Conservation (phyloP, 2,888 invertebrate genomes). For the Acronicta leporina region DNA sequence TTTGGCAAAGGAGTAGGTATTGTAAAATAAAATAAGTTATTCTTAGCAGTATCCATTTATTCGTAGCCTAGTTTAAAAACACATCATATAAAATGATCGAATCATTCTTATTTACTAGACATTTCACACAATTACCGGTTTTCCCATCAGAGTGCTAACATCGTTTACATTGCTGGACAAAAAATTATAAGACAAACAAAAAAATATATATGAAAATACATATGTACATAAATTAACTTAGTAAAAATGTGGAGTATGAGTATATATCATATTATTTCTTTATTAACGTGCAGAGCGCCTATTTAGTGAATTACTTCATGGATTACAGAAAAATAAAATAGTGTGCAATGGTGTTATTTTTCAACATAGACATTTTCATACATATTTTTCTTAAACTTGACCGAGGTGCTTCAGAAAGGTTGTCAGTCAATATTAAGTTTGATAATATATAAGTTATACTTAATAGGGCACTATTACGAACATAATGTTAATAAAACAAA, state of each 20-base stretch:
- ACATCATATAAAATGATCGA: conserved; percentile 65
- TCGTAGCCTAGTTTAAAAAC: conserved; percentile 56
- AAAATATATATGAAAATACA: conserved; percentile 14
- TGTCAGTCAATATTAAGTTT: conserved; percentile 10
- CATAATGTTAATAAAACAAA: too few species aligned
- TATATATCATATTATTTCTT: too few species aligned
- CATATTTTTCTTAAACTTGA: conserved; percentile 10
- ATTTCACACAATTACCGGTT: conserved; percentile 50
- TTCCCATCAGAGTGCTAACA: conserved; percentile 46
- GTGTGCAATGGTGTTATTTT: too few species aligned
- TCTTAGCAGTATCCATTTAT: conserved; percentile 57
- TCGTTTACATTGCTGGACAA: conserved; percentile 53
- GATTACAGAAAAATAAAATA: too few species aligned
- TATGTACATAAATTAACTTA: conserved; percentile 6
- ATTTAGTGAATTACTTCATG: too few species aligned
- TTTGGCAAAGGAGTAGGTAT: neutral
- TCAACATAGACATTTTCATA: too few species aligned
- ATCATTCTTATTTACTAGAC: conserved; percentile 55
- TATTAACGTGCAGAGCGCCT: too few species aligned
- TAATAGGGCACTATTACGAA: too few species aligned
- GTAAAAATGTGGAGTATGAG: too few species aligned
- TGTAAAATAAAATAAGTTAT: conserved; percentile 33
- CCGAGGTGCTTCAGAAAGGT: neutral
- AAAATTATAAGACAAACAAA: conserved; percentile 25
- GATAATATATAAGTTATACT: neutral